These are phyloP conservation scores for Drosophila multiciliata DNA, from an alignment of 2,888 invertebrate species.

Conservation along the genomic window DNA sequence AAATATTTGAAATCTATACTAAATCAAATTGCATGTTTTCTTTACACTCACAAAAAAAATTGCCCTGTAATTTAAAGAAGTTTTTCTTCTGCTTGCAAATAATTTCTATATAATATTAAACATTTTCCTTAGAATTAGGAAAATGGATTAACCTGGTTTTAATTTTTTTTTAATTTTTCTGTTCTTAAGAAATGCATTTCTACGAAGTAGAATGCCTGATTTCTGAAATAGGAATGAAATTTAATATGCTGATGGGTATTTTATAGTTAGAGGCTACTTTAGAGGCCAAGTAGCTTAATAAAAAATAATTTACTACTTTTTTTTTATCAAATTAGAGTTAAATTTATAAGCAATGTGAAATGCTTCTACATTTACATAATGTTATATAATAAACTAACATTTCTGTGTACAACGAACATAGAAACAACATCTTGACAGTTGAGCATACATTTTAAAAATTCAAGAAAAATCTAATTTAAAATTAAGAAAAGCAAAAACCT, in stretches of 20 bases:
- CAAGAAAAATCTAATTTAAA: not conserved
- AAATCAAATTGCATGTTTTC: constrained; percentile 61
- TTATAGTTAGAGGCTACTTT: not conserved
- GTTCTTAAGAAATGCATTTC: not conserved
- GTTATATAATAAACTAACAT: not conserved
- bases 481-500: not conserved
- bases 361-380: too few relatives aligned
- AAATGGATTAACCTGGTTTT: too few relatives aligned
- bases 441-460: not conserved
- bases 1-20: constrained; percentile 69
- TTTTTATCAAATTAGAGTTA: too few relatives aligned
- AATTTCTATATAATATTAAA: not conserved
- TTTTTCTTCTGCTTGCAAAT: not conserved
- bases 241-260: not conserved
- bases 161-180: too few relatives aligned
- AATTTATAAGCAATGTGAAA: too few relatives aligned
- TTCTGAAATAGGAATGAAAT: not conserved
- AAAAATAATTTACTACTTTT: too few relatives aligned
- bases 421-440: not conserved
- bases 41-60: not conserved
- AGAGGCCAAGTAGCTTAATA: too few relatives aligned
- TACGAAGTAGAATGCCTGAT: not conserved
- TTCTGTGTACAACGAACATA: not conserved
- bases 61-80: not conserved
- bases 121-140: not conserved